Evolutionary conservation across 2,888 invertebrate genomes (phyloP), one percentile per base, ranked within the genome.

Genomic region (Embidobia sp.): DNA sequence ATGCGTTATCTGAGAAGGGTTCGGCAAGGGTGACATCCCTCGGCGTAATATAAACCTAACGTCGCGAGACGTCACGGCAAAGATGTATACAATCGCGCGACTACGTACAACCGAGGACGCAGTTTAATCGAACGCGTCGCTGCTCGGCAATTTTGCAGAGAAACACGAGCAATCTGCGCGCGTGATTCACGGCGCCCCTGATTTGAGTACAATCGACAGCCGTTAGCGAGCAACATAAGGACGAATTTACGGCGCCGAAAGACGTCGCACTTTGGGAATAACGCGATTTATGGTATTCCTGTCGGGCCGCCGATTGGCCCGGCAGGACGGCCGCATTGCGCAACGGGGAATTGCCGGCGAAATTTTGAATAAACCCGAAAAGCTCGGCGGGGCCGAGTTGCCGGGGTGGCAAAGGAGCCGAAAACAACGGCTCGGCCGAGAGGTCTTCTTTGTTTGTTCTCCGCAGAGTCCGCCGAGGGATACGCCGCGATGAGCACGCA

Each of bases 21-120:
- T 89, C 88, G 87, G 88, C 88, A 88, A 89, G 88, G 88, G 88
- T 85, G 86, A 87, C 87, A 87, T 88, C 88, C 87, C 87, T 84
- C 67, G 85, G 85, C 82, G 84, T 85, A 85, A 79, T 81, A 87
- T 88, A 87, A 88, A 88, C 85, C 86, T 85, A 84, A 81, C 85
- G 84, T 83, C 84, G 83, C 81, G 84, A 79, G 78, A 80, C 80
- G 76, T 79, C 67, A 77, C 19, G 31, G 18, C 35, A 22, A 44
- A 63, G 48, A 64, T 37, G 51, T 70, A 48, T 27, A n/a, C n/a
- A n/a, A n/a, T n/a, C n/a, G n/a, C n/a, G n/a, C n/a, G n/a, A n/a
- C n/a, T n/a, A n/a, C n/a, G n/a, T n/a, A n/a, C n/a, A n/a, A n/a
- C n/a, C n/a, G n/a, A n/a, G n/a, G n/a, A n/a, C n/a, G 53, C 63